A percentile compares a stretch with the other conserved stretches of the same genome.
These are phyloP conservation scores for Propithecus perrieri DNA, from an alignment of 2,797 vertebrate species.

Conservation along the genomic window DNA sequence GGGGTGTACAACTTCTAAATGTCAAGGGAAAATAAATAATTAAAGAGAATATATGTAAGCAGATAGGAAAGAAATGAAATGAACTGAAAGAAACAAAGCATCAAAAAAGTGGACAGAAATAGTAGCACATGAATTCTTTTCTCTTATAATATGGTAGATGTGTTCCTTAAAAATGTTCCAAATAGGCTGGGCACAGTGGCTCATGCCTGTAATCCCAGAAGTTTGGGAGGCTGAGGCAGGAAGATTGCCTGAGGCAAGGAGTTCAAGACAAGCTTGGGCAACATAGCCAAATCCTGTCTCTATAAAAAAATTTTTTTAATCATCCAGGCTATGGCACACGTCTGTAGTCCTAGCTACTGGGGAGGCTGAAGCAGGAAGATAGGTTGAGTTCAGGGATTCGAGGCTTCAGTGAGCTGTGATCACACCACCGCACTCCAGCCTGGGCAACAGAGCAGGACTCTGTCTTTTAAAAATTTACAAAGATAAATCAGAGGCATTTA, in stretches of 20 bases:
- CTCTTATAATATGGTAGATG: background rate
- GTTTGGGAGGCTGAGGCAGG: background rate
- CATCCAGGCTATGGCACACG: background rate
- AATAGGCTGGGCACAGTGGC: no score
- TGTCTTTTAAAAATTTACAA: background rate
- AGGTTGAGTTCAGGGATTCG: background rate
- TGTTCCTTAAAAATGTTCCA: background rate
- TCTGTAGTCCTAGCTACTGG: background rate
- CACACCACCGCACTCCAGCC: no score
- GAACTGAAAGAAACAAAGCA: background rate
- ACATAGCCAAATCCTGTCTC: background rate
- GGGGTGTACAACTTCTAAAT: background rate
- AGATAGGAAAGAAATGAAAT: background rate
- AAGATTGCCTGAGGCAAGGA: background rate
- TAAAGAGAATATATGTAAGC: background rate
- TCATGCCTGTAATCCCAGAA: no score
- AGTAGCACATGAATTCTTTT: rapidly evolving
- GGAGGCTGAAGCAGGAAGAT: background rate
- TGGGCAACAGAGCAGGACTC: background rate
- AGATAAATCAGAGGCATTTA: no score
- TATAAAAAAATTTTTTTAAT: background rate
- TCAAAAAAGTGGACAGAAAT: background rate
- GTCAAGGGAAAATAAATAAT: background rate
- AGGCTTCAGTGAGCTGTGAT: background rate
- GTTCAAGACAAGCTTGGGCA: background rate